A percentile compares a stretch with the other conserved stretches of the same genome.
phyloP scores from a whole-genome alignment of 2,888 invertebrate genomes.

The Athripsodes cinereus region DNA sequence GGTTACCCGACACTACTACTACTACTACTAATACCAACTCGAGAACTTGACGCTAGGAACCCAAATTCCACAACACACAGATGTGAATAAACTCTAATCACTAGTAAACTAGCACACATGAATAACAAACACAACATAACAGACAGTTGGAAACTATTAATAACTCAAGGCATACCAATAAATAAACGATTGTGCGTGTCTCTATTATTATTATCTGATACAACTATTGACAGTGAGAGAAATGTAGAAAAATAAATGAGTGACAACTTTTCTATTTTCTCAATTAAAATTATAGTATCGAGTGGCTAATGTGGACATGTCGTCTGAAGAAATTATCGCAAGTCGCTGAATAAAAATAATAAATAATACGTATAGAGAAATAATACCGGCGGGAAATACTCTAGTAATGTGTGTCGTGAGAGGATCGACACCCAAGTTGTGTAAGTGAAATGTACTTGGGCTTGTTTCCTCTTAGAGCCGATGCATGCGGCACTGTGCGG shows the following conservation, averaged over 20 bases:
- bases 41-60: neutral
- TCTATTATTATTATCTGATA: no score
- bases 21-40: no score
- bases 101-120: neutral
- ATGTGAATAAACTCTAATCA: constrained; percentile 9
- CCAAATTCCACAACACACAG: constrained; percentile 1
- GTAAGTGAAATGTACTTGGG: constrained; percentile 2
- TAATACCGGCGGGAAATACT: constrained; percentile 5
- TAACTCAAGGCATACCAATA: neutral
- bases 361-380: neutral
- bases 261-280: neutral
- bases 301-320: no score
- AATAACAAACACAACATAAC: neutral
- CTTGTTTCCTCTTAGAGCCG: neutral
- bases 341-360: neutral
- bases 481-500: constrained; percentile 17
- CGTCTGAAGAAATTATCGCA: neutral
- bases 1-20: constrained; percentile 7
- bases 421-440: constrained; percentile 1
- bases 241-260: neutral
- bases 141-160: neutral
- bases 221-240: neutral
- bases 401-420: neutral
- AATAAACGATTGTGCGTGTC: neutral
- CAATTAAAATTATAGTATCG: no score